Base-by-base conservation (phyloP, 2,888 invertebrate species). In the Lydus trimaculatus region DNA sequence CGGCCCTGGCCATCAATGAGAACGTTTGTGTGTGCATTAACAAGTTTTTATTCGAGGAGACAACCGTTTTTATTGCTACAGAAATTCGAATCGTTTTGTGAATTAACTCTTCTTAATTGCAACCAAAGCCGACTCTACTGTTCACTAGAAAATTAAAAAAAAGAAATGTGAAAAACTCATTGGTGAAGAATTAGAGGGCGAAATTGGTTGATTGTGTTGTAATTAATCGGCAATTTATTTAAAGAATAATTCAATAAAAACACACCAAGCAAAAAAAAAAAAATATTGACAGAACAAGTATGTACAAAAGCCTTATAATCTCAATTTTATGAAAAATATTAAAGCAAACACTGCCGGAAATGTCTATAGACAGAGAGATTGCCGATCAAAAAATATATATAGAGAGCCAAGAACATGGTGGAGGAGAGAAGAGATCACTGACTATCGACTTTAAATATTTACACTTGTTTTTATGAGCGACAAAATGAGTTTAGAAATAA, bases 301-400 rank as follows among this genome's bases (percentile, higher is more conserved):
- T 81, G 79, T 80, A 79, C 79, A 76, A 80, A 82, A 82, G 82
- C 82, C 82, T 83, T 82, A 83, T 85, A 84, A 84, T 84, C 83
- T 84, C 83, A 83, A 83, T 84, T 84, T 84, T 83, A 84, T 84
- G 85, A 84, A 84, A 84, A 84, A 85, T 84, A 84, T 84, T 82
- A 82, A 82, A 82, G 83, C 81, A 85, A 85, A 85, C 84, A 84
- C 79, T 80, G 82, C 79, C 79, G 78, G 80, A 80, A 83, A 82
- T 82, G 84, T 84, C 84, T 84, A 84, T 84, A 84, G 84, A 84
- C 84, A 84, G 81, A 84, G 82, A 84, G 84, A 84, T 84, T 84
- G 80, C 81, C 81, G 83, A 83, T 83, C 82, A 83, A 83, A 83
- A 82, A 81, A 36, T 36, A 15, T 81, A 80, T 52, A 52, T 81